These are phyloP conservation scores for Harpagifer antarcticus DNA, from an alignment of 2,797 vertebrate species.

Conservation along the genomic window DNA sequence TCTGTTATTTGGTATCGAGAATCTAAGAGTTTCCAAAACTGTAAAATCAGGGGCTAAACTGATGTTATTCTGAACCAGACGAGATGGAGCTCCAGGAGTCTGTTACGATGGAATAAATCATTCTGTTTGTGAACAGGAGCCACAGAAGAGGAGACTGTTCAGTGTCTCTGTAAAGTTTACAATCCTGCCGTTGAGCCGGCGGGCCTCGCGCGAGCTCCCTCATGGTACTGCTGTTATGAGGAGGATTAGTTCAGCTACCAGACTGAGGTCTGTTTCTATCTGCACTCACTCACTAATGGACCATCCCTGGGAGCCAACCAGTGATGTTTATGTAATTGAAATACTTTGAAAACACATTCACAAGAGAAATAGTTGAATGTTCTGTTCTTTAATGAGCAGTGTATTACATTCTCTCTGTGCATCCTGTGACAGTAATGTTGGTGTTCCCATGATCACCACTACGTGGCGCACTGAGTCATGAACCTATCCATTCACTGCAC, in stretches of 20 bases:
- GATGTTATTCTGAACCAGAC: slow-evolving; percentile 26
- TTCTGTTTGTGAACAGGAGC: slow-evolving; percentile 46
- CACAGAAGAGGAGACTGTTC: slow-evolving; percentile 40
- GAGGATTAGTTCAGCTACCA: slow-evolving; percentile 56
- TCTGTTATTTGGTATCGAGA: slow-evolving; percentile 1
- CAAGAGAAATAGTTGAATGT: not conserved
- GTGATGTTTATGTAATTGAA: slow-evolving; percentile 8
- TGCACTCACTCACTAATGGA: slow-evolving; percentile 32
- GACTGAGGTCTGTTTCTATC: slow-evolving; percentile 22
- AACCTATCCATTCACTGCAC: not conserved
- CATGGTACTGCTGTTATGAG: slow-evolving; percentile 52
- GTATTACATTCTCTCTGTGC: not conserved
- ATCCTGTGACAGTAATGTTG: not conserved
- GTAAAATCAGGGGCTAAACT: slow-evolving; percentile 14
- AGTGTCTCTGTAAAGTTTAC: slow-evolving; percentile 54
- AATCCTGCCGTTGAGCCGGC: slow-evolving; percentile 29
- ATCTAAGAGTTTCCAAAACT: slow-evolving; percentile 1
- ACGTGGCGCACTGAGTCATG: slow-evolving; percentile 67
- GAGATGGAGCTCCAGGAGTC: slow-evolving; percentile 18
- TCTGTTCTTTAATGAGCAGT: not conserved
- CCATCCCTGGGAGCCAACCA: not conserved
- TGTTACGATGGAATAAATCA: slow-evolving; percentile 46
- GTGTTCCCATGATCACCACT: slow-evolving; percentile 60
- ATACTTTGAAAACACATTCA: not conserved
- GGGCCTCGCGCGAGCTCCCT: slow-evolving; percentile 25